Conservation (phyloP, 1,140 invertebrate genomes). For the Drosophila lacteicornis region DNA sequence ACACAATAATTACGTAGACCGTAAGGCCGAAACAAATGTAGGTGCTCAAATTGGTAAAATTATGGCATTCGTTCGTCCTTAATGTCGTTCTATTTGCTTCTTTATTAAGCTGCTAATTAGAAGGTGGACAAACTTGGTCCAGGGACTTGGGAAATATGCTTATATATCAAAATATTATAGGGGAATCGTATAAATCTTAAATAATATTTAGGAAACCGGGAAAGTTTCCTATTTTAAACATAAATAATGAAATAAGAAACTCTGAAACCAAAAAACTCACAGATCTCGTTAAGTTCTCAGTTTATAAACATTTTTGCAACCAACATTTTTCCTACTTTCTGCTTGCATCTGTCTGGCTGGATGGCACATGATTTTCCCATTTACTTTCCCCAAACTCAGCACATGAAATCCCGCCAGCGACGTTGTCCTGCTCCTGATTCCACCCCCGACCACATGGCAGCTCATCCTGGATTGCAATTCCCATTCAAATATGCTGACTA, state of each 20-base stretch:
- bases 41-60: constrained; percentile 41
- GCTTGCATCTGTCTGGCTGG: not conserved
- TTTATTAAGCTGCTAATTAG: constrained; percentile 45
- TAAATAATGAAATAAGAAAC: too few relatives aligned
- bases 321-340: not conserved
- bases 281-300: not conserved
- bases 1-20: constrained; percentile 48
- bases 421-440: constrained; percentile 11
- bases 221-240: not conserved
- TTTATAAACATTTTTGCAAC: not conserved
- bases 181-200: not conserved
- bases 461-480: constrained; percentile 44
- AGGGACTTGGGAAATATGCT: not conserved
- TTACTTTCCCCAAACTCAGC: constrained; percentile 17
- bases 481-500: constrained; percentile 57
- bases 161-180: not conserved
- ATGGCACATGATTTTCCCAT: constrained; percentile 34
- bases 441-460: constrained; percentile 24
- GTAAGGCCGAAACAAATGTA: constrained; percentile 31
- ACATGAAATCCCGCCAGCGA: constrained; percentile 20
- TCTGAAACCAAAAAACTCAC: too few relatives aligned
- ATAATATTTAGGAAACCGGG: not conserved
- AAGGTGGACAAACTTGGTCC: not conserved
- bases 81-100: constrained; percentile 15
- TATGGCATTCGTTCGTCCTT: constrained; percentile 31